These are phyloP conservation scores for Sebastes fasciatus DNA, from an alignment of 2,113 vertebrate species.

Conservation along the genomic window DNA sequence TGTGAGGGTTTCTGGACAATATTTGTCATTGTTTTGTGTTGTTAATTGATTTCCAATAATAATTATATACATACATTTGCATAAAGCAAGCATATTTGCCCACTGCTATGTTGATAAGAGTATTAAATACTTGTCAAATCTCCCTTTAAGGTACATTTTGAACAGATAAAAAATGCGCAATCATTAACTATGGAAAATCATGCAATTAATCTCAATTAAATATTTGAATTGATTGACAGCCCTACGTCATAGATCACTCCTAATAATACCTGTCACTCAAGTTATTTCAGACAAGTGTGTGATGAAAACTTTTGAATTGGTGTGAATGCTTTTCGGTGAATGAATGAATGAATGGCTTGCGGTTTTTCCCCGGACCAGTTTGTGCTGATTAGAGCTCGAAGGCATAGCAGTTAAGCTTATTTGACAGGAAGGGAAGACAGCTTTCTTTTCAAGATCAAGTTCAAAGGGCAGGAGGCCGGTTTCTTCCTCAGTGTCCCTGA, in stretches of 20 bases:
- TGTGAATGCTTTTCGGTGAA: background rate
- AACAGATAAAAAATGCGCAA: too few species aligned
- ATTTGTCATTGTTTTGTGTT: too few species aligned
- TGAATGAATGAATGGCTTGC: slow-evolving; percentile 17
- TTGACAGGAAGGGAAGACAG: slow-evolving; percentile 77
- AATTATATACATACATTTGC: too few species aligned
- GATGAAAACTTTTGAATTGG: slow-evolving; percentile 8
- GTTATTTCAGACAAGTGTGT: slow-evolving; percentile 11
- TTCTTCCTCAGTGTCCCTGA: slow-evolving; percentile 78
- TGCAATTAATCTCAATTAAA: too few species aligned
- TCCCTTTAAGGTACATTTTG: too few species aligned
- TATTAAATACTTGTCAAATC: too few species aligned
- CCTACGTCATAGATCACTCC: background rate
- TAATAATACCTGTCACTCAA: slow-evolving; percentile 31
- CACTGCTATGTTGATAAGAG: too few species aligned
- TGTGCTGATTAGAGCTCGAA: slow-evolving; percentile 62
- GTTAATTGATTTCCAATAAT: too few species aligned
- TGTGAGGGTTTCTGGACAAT: too few species aligned
- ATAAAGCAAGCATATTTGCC: too few species aligned
- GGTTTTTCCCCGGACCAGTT: slow-evolving; percentile 50
- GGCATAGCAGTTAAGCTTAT: slow-evolving; percentile 72
- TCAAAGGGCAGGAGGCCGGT: slow-evolving; percentile 76
- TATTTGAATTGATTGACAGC: too few species aligned
- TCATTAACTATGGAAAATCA: too few species aligned
- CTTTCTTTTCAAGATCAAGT: slow-evolving; percentile 83